A percentile compares a stretch with the other conserved stretches of the same genome.
These are phyloP conservation scores for Felis chaus DNA, from an alignment of 2,113 vertebrate species.

Conservation along the genomic window DNA sequence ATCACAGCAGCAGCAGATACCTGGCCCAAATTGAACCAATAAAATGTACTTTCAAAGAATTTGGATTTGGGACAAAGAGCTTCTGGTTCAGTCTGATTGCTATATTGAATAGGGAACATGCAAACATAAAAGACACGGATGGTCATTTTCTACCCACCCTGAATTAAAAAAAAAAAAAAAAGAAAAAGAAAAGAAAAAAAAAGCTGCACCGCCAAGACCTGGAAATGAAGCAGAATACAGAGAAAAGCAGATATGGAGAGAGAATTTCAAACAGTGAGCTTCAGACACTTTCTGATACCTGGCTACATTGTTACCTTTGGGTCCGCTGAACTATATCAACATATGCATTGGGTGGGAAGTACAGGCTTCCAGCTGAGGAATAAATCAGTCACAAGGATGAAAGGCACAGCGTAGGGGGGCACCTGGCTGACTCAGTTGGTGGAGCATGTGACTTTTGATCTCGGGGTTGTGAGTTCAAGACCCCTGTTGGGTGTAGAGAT, in stretches of 20 bases:
- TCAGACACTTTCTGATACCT: not conserved
- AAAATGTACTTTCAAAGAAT: not conserved
- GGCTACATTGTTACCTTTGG: not conserved
- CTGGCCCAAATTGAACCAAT: not conserved
- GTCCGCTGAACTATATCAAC: not conserved
- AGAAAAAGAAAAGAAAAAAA: not conserved
- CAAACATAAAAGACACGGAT: not conserved
- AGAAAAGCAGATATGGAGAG: not conserved
- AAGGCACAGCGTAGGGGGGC: not conserved
- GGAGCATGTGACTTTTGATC: not conserved
- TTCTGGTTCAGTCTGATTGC: not conserved
- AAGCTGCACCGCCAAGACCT: not conserved
- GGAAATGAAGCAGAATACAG: not conserved
- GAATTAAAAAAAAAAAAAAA: no score
- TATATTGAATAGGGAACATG: not conserved
- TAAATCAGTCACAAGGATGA: not conserved
- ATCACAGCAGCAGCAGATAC: not conserved
- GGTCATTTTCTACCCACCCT: not conserved
- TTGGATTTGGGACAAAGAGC: not conserved
- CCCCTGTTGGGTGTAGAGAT: not conserved
- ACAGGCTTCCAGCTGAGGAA: not conserved
- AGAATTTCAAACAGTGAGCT: not conserved
- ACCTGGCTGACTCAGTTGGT: not conserved
- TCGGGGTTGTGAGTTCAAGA: not conserved
- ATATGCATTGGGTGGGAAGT: not conserved